A percentile compares a stretch with the other conserved stretches of the same genome.
phyloP scores from a whole-genome alignment of 2,797 vertebrate genomes.

The Enteromius trimaculatus region DNA sequence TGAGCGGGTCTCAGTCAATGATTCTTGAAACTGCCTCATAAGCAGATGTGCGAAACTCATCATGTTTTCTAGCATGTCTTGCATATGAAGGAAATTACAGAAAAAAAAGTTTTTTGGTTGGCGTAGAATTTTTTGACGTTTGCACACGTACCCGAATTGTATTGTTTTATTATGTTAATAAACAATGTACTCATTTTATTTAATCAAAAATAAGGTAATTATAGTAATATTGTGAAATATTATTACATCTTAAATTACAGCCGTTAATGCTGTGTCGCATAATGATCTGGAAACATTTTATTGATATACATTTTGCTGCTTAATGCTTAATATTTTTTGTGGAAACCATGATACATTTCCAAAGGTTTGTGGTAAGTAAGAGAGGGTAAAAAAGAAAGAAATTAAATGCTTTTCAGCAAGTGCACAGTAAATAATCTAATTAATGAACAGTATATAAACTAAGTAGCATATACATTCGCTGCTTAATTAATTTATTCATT shows the following conservation, averaged over 20 bases:
- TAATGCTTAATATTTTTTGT: neutral
- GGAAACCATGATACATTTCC: neutral
- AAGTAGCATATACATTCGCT: neutral
- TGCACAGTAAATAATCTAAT: neutral
- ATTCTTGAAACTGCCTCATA: constrained; percentile 34
- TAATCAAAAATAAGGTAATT: neutral
- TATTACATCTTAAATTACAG: neutral
- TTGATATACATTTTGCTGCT: neutral
- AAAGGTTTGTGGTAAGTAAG: neutral
- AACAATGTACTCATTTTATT: neutral
- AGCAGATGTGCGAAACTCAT: constrained; percentile 48
- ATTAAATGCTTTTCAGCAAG: neutral
- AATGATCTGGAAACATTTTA: neutral
- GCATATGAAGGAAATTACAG: neutral
- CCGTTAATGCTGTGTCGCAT: neutral
- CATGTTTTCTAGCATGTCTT: constrained; percentile 1
- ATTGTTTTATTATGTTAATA: neutral
- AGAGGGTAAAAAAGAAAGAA: neutral
- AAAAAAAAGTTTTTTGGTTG: neutral
- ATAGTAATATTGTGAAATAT: neutral
- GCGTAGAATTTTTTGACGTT: neutral
- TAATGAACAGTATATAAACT: neutral
- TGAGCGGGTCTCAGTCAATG: constrained; percentile 20
- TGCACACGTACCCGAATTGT: neutral
- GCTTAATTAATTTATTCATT: neutral